Percentiles rank a stretch among this genome's conserved stretches.
These are phyloP conservation scores for Sarotherodon lohbergeri DNA, from an alignment of 2,113 vertebrate genomes.

Conservation along the genomic window DNA sequence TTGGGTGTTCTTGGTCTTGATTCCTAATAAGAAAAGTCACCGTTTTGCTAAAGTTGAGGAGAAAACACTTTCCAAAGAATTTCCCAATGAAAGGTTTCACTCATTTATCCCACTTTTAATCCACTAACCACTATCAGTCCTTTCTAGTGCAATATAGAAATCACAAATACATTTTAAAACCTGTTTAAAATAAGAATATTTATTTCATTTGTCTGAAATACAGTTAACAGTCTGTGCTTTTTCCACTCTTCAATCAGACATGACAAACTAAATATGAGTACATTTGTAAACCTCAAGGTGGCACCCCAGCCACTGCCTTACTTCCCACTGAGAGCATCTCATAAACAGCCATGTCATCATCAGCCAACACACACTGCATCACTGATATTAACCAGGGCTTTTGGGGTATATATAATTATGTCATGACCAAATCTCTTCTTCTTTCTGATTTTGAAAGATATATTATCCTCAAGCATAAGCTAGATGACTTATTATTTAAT, in stretches of 20 bases:
- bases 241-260: not conserved
- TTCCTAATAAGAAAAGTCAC: constrained; percentile 46
- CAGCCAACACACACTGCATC: not conserved
- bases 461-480: not conserved
- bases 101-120: not conserved
- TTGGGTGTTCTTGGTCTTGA: not conserved
- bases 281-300: constrained; percentile 63
- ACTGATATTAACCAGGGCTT: not conserved
- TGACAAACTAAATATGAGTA: constrained; percentile 4
- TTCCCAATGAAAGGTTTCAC: constrained; percentile 9
- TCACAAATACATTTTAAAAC: not conserved
- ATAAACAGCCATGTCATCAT: not conserved
- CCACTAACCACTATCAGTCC: not conserved
- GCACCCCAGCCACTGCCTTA: constrained; percentile 60
- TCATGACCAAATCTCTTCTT: not conserved
- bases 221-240: not conserved
- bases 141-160: not conserved
- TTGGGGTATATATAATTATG: not conserved
- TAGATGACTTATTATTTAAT: not conserved
- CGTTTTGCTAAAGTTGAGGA: not conserved
- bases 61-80: constrained; percentile 26
- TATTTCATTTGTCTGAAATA: not conserved
- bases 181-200: not conserved
- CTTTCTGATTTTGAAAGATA: not conserved
- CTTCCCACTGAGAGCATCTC: constrained; percentile 13